Base-by-base conservation (phyloP, 2,797 vertebrate species). In the Odontamblyopus lacepedii region DNA sequence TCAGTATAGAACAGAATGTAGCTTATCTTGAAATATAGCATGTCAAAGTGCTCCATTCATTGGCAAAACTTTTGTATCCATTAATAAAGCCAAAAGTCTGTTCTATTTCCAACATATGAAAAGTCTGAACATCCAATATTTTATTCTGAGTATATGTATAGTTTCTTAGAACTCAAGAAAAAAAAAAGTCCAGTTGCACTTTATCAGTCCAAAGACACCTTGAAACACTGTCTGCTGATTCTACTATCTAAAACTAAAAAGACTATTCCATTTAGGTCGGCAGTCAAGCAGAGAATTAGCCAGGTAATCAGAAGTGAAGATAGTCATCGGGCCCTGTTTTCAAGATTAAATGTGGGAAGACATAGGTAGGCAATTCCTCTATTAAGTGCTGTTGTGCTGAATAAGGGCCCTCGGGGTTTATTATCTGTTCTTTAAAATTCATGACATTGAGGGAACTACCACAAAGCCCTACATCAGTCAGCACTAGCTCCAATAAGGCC, bases 341-440 rank as follows among this genome's bases (percentile, higher is more conserved):
- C 90, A 79, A 81, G 84, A 86, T 91, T 85, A 88, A 92, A 90
- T 71, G 78, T 70, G 80, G 18, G 80, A 85, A 75, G 80, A 80
- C 82, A 84, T 71, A 83, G 74, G 76, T 80, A 75, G 72, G 75
- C 83, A 84, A 86, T 90, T 88, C 87, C 63, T 81, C 85, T 89
- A 91, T 91, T 84, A 85, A 85, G 83, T 69, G 77, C 75, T 83
- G 84, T 87, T 92, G 84, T 89, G 91, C 89, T 87, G 87, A 90
- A 86, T 89, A 88, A 92, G 89, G 85, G 72, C 81, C 79, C 85
- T 74, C 61, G 74, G 81, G 87, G 62, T 89, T 92, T 90, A 92
- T 92, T 87, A 91, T 91, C 87, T 80, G 74, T 87, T 87, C 83
- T 91, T 91, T 90, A 83, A 90, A 88, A 92, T 86, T 80, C 88